Evolutionary conservation across 1,140 invertebrate species (phyloP).

Genomic region (Maniola jurtina): DNA sequence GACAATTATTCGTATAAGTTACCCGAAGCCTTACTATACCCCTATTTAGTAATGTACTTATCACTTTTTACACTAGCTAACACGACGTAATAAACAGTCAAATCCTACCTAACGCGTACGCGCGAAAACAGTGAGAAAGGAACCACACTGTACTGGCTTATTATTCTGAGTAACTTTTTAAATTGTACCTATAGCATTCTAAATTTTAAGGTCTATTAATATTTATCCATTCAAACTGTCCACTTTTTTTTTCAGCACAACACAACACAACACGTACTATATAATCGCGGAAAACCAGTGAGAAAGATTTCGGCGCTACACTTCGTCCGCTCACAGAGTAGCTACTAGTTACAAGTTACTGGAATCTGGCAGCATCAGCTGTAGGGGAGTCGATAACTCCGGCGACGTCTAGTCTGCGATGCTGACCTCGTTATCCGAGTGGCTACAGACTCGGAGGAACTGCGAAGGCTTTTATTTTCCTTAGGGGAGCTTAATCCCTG

Average conservation of each 20-base stretch:
- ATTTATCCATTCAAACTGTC: no score
- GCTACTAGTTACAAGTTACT: slow-evolving; percentile 45
- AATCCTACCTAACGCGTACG: no score
- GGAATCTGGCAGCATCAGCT: slow-evolving; percentile 62
- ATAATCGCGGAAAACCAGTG: slow-evolving; percentile 10
- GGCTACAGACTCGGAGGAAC: slow-evolving; percentile 37
- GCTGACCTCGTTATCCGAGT: slow-evolving; percentile 58
- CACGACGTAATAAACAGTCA: no score
- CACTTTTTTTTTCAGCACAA: background rate
- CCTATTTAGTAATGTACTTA: no score
- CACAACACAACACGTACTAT: background rate
- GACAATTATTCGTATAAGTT: no score
- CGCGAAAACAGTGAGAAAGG: no score
- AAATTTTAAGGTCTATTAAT: no score
- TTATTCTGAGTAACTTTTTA: no score
- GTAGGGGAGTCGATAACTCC: slow-evolving; percentile 61
- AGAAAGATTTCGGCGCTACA: slow-evolving; percentile 38
- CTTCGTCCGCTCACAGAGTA: slow-evolving; percentile 27
- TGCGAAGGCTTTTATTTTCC: slow-evolving; percentile 31
- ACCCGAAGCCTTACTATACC: no score
- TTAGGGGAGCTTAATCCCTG: slow-evolving; percentile 14
- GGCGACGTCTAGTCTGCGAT: slow-evolving; percentile 68
- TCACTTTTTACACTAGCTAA: no score
- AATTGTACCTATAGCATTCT: no score
- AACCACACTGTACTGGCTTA: no score